Conservation (phyloP, 2,888 invertebrate genomes). For the Chrysopilus asiliformis region DNA sequence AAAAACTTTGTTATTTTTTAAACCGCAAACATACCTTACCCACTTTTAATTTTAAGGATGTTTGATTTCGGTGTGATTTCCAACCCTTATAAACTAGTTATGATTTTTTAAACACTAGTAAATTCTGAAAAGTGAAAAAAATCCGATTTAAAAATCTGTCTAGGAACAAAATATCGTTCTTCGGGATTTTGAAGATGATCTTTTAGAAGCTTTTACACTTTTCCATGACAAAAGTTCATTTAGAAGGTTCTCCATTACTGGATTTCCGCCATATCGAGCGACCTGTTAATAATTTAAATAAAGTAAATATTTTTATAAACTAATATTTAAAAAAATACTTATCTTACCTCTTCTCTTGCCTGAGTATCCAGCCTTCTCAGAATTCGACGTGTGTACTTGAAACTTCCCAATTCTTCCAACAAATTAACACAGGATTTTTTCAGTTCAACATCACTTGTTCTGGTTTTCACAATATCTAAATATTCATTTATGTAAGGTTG, state of each 20-base stretch:
- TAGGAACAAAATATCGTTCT: too few species aligned
- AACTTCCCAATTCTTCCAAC: conserved; percentile 76
- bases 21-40: too few species aligned
- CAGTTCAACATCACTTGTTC: conserved; percentile 80
- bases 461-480: conserved; percentile 76
- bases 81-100: too few species aligned
- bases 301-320: too few species aligned
- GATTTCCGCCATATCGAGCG: conserved; percentile 64
- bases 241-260: conserved; percentile 59
- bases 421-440: conserved; percentile 85
- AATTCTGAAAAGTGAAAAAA: too few species aligned
- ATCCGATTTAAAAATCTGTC: too few species aligned
- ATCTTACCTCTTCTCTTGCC: conserved; percentile 56
- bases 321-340: not conserved
- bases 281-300: conserved; percentile 33
- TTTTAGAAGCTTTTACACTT: too few species aligned
- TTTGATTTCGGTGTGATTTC: too few species aligned
- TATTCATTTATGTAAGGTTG: not conserved
- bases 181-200: too few species aligned
- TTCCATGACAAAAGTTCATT: conserved; percentile 57
- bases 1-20: too few species aligned
- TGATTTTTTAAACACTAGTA: too few species aligned
- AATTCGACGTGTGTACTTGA: conserved; percentile 70
- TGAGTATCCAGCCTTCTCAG: conserved; percentile 57
- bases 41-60: too few species aligned